Evolutionary conservation across 2,888 invertebrate species (phyloP).

Genomic region (Athetis lepigone): DNA sequence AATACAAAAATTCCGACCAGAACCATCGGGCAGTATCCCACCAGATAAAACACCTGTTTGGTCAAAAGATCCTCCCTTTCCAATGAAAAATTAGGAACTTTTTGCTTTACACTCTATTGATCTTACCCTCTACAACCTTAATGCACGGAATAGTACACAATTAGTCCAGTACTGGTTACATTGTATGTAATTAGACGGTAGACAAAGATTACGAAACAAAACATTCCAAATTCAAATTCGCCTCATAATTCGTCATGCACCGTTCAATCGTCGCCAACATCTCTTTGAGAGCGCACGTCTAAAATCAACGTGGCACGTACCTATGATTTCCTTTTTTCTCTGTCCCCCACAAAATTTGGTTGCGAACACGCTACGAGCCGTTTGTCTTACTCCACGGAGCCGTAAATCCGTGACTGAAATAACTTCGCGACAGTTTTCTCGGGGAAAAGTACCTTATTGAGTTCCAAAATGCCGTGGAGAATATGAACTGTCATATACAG

Average conservation of each 20-base stretch:
- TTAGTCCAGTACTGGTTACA: too few species aligned
- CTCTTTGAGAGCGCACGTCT: conserved; percentile 54
- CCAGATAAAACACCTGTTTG: too few species aligned
- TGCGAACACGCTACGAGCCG: conserved; percentile 74
- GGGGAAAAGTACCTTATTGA: conserved; percentile 70
- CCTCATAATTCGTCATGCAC: conserved; percentile 41
- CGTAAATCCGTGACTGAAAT: conserved; percentile 84
- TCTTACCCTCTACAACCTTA: too few species aligned
- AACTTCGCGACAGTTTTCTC: conserved; percentile 67
- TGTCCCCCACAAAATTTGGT: conserved; percentile 75
- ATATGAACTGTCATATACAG: conserved; percentile 74
- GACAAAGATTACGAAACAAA: conserved; percentile 45
- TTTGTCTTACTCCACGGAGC: conserved; percentile 78
- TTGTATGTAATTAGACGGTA: too few species aligned
- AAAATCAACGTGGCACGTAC: conserved; percentile 60
- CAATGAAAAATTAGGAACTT: too few species aligned
- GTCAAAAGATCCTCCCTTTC: too few species aligned
- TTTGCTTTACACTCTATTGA: too few species aligned
- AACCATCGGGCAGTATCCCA: too few species aligned
- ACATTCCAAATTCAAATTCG: conserved; percentile 63
- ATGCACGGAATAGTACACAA: too few species aligned
- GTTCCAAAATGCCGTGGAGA: conserved; percentile 67
- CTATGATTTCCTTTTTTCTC: conserved; percentile 57
- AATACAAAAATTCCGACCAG: too few species aligned
- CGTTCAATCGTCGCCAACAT: conserved; percentile 45